Base-by-base conservation (phyloP, 1,140 invertebrate species). In the Ooceraea biroi region DNA sequence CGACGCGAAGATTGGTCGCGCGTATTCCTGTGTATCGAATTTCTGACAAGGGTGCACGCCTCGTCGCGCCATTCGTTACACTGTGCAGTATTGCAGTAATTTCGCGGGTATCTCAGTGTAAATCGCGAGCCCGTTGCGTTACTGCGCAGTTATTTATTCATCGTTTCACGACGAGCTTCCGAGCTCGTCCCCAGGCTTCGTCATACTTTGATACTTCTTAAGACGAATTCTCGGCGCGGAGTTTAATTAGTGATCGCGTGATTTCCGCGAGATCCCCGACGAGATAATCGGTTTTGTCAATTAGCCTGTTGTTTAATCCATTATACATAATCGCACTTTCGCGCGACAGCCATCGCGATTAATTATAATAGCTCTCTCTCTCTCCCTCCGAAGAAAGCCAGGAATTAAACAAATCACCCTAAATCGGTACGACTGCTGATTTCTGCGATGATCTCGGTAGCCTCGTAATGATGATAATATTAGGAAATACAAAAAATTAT, bases 101-200 rank as follows among this genome's bases (percentile, higher is more conserved):
- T 83, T 36, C 22, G n/a, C 27, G 50, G 50, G 12, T 84, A 78
- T 80, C 65, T 58, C 36, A 63, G 60, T 44, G 55, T 19, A 48
- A 68, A 87, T 86, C 84, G 50, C 48, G 14, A 27, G 14, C 27
- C 41, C 46, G 55, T 44, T 83, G 57, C 58, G n/a, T 80, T 84
- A 87, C 60, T 27, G 50, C 57, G 27, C 27, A 71, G 55, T 84
- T 87, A 87, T 86, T 87, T 63, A 84, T 74, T 52, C 65, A 63
- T 55, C 46, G 14, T 50, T 61, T 14, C 46, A 73, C 57, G 25
- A 58, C 10, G 7, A 36, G 44, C 68, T 73, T 41, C 3, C 25
- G 17, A 50, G 68, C 25, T 66, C 17, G 61, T 17, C 46, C 12
- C 71, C 57, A 30, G 41, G 7, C 17, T 22, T 57, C 44, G 41